Percentiles rank a stretch among this genome's conserved stretches.
phyloP scores from a whole-genome alignment of 2,797 vertebrate genomes.

The Cheracebus regulus region DNA sequence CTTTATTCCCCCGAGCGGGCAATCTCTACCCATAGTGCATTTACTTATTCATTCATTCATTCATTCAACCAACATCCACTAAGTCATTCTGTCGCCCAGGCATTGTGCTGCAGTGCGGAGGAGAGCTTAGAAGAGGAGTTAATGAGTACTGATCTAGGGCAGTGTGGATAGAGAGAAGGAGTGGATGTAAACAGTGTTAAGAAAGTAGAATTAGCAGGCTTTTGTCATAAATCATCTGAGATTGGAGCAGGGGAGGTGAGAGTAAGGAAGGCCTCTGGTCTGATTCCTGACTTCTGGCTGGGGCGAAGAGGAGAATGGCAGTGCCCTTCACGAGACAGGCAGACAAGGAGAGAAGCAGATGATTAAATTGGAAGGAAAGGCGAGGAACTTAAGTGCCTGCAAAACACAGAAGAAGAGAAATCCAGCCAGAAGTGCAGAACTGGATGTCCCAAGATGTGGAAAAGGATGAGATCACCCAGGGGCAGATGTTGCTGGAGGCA shows the following conservation, averaged over 20 bases:
- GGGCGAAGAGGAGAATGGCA: not conserved
- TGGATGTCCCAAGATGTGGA: not conserved
- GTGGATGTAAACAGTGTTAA: not conserved
- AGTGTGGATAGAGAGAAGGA: not conserved
- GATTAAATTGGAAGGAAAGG: not conserved
- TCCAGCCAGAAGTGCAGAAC: not conserved
- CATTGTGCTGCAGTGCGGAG: accelerated
- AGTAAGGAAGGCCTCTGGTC: not conserved
- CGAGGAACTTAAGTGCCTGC: not conserved
- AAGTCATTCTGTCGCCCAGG: not conserved
- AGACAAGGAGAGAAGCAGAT: not conserved
- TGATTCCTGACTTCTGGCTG: not conserved
- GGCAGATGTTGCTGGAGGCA: not conserved
- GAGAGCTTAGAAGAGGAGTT: not conserved
- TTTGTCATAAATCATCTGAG: not conserved
- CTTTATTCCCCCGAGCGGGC: not conserved
- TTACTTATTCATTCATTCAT: not conserved
- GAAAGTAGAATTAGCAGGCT: not conserved
- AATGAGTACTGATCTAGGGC: not conserved
- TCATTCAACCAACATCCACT: too few species aligned
- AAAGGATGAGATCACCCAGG: not conserved
- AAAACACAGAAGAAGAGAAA: not conserved
- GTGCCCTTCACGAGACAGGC: not conserved
- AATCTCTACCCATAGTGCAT: not conserved
- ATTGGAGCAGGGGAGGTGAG: not conserved